Evolutionary conservation across 2,113 vertebrate genomes (phyloP).

Genomic region (Menura novaehollandiae): DNA sequence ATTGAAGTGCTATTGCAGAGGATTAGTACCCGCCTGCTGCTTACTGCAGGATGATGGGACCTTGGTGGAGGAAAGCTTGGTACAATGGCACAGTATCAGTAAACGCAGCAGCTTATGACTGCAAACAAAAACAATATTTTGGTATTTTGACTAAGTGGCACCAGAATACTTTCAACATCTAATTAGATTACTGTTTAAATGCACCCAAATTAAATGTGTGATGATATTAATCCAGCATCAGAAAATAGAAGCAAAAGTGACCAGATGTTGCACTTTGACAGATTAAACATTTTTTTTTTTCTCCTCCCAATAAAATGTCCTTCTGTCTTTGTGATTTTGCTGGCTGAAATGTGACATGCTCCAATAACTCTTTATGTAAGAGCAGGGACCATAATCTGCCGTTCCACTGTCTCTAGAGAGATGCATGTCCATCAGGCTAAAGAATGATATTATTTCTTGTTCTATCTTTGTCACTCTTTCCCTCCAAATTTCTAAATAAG

Average conservation of each 20-base stretch:
- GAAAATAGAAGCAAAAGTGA: conserved; percentile 7
- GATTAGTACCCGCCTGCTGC: neutral
- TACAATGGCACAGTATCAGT: neutral
- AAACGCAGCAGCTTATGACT: neutral
- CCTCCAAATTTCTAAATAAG: neutral
- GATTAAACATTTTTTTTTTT: neutral
- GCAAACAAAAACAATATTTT: neutral
- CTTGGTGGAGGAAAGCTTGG: neutral
- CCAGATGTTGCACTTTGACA: conserved; percentile 44
- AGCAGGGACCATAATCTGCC: neutral
- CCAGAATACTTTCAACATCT: neutral
- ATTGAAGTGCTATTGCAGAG: neutral
- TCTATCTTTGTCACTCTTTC: neutral
- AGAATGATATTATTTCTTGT: neutral
- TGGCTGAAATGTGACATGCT: neutral
- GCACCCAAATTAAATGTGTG: neutral
- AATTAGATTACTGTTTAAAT: conserved; percentile 8
- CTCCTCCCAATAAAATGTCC: conserved; percentile 1
- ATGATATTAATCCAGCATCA: neutral
- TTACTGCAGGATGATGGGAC: neutral
- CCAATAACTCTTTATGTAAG: neutral
- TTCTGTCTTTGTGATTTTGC: conserved; percentile 14
- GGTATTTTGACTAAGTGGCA: neutral
- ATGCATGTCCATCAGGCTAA: neutral
- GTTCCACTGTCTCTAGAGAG: neutral